Percentiles rank a stretch among this genome's conserved stretches.
These are phyloP conservation scores for Amyelois transitella DNA, from an alignment of 1,140 invertebrate genomes.

Conservation along the genomic window DNA sequence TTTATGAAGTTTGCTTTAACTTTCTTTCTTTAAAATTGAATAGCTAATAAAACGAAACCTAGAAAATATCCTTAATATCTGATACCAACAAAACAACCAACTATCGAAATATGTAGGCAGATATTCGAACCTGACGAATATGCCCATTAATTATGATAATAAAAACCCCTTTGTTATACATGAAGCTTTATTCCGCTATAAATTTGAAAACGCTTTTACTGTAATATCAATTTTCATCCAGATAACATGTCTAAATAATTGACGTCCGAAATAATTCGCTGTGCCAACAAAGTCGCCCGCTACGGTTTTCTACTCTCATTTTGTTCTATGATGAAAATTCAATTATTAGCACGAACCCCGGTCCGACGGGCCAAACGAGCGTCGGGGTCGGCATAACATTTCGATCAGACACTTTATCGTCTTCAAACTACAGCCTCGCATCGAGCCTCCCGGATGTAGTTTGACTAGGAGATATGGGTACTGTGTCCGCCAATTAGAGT, in stretches of 20 bases:
- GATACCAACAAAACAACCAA: not conserved
- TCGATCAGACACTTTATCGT: conserved; percentile 60
- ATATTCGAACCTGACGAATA: not conserved
- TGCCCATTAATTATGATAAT: conserved; percentile 1
- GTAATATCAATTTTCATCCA: conserved; percentile 58
- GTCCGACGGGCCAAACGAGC: conserved; percentile 42
- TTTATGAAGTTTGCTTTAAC: too few relatives aligned
- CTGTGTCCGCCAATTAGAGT: conserved; percentile 64
- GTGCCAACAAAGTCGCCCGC: conserved; percentile 68
- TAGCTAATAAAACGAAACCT: too few relatives aligned
- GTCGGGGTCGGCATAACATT: conserved; percentile 39
- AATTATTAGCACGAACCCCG: conserved; percentile 66
- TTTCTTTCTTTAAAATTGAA: too few relatives aligned
- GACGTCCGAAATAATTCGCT: conserved; percentile 67
- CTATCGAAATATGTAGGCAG: not conserved
- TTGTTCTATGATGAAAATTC: conserved; percentile 71
- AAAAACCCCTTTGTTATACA: conserved; percentile 8
- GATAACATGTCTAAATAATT: conserved; percentile 68
- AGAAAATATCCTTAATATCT: not conserved
- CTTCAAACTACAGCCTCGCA: conserved; percentile 36
- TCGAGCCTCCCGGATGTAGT: conserved; percentile 34
- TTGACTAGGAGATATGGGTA: conserved; percentile 50
- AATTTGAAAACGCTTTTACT: conserved; percentile 41
- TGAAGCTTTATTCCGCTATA: conserved; percentile 15
- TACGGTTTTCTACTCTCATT: conserved; percentile 71